phyloP scores from a whole-genome alignment of 2,888 invertebrate species.

The Pandemis corylana region DNA sequence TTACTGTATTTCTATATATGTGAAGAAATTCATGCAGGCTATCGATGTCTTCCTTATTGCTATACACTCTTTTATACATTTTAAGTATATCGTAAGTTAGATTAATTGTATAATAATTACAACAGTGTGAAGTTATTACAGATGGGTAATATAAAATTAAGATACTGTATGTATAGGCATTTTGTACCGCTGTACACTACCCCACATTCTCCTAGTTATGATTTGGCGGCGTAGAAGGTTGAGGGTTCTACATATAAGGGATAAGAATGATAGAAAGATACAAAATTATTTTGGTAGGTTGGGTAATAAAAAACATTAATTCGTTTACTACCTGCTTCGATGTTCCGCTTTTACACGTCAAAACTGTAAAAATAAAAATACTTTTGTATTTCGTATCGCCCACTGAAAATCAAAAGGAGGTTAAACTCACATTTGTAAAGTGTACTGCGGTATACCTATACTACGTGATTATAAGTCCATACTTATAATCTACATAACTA shows the following conservation, averaged over 20 bases:
- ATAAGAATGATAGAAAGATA: too few species aligned
- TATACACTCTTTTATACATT: constrained; percentile 81
- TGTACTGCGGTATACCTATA: constrained; percentile 13
- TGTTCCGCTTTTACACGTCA: too few species aligned
- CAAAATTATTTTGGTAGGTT: too few species aligned
- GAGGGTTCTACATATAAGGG: too few species aligned
- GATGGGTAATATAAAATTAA: constrained; percentile 34
- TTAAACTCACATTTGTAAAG: constrained; percentile 11
- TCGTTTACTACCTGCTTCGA: too few species aligned
- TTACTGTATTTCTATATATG: constrained; percentile 68
- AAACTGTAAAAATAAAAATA: too few species aligned
- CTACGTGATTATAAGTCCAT: constrained; percentile 3
- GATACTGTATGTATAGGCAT: constrained; percentile 24
- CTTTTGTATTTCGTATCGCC: too few species aligned
- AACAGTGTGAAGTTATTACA: constrained; percentile 30
- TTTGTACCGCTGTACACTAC: neutral
- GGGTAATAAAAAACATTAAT: too few species aligned
- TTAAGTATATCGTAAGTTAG: constrained; percentile 76
- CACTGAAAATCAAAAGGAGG: neutral
- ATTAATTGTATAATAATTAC: constrained; percentile 49
- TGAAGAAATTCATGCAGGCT: constrained; percentile 82
- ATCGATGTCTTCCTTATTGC: constrained; percentile 85
- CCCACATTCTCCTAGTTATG: neutral
- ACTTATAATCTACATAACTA: neutral
- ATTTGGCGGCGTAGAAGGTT: neutral